Conservation (phyloP, 1,140 invertebrate species). For the Calephelis virginiensis region DNA sequence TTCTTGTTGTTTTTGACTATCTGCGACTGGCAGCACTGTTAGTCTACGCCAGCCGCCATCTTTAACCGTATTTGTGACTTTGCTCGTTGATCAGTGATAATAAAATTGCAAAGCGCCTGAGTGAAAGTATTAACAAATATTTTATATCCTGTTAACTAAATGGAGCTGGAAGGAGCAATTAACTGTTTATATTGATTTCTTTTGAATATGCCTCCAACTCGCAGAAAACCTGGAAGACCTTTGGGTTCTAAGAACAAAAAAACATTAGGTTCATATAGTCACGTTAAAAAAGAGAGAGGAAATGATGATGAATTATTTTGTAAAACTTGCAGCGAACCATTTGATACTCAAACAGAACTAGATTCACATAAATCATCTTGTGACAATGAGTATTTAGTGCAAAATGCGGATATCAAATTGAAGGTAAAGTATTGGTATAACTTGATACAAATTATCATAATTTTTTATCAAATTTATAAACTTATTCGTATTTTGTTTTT, state of each 20-base stretch:
- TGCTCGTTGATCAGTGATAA: background rate
- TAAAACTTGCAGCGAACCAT: slow-evolving; percentile 18
- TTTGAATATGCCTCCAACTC: slow-evolving; percentile 47
- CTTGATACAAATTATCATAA: background rate
- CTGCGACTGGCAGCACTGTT: too few species aligned
- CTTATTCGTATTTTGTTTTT: slow-evolving; percentile 24
- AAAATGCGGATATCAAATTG: slow-evolving; percentile 3
- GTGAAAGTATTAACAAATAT: slow-evolving; percentile 71
- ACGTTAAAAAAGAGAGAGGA: slow-evolving; percentile 27
- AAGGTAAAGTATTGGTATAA: slow-evolving; percentile 2
- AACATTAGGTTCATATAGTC: slow-evolving; percentile 9
- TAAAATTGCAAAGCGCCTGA: slow-evolving; percentile 50
- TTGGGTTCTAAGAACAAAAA: slow-evolving; percentile 45
- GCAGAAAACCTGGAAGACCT: slow-evolving; percentile 45
- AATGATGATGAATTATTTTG: slow-evolving; percentile 16
- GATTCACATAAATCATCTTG: slow-evolving; percentile 14
- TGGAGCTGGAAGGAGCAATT: slow-evolving; percentile 33
- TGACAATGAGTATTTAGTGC: slow-evolving; percentile 1
- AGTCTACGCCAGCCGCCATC: background rate
- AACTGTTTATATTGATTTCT: slow-evolving; percentile 2
- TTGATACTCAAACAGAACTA: slow-evolving; percentile 17
- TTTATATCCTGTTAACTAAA: slow-evolving; percentile 28
- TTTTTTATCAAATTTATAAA: background rate
- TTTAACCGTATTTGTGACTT: background rate
- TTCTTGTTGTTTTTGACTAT: too few species aligned